Evolutionary conservation across 1,140 invertebrate species (phyloP).

Genomic region (Conus betulinus): DNA sequence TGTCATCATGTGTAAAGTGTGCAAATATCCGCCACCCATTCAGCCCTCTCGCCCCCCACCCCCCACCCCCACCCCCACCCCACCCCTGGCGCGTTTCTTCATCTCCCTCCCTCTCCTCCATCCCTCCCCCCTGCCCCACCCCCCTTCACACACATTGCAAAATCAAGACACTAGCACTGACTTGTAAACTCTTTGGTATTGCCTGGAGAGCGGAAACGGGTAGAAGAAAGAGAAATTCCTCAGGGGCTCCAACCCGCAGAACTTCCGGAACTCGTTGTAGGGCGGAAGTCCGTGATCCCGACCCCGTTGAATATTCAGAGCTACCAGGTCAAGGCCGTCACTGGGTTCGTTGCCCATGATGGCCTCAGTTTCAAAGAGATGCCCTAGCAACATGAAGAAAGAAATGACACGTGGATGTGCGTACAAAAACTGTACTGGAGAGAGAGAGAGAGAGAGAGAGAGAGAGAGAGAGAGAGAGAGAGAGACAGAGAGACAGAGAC

Average conservation of each 20-base stretch:
- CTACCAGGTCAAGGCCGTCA: constrained; percentile 69
- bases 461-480: not conserved
- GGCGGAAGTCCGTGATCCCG: constrained; percentile 89
- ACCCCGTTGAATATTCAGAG: constrained; percentile 81
- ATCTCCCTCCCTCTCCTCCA: no score
- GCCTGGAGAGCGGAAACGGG: not conserved
- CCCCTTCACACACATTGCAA: no score
- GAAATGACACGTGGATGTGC: not conserved
- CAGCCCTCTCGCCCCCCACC: no score
- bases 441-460: constrained; percentile 1
- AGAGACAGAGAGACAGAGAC: not conserved
- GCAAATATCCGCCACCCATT: no score
- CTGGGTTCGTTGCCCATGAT: not conserved
- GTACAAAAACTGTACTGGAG: not conserved
- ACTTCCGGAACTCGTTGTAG: constrained; percentile 46
- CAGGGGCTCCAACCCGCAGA: constrained; percentile 42
- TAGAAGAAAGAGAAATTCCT: not conserved
- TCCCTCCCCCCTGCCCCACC: no score
- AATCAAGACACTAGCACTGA: no score
- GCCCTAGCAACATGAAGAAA: not conserved
- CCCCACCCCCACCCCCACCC: no score
- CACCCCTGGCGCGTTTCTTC: no score
- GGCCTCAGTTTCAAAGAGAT: constrained; percentile 14
- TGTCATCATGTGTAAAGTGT: no score
- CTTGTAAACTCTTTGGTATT: not conserved